Conservation (phyloP, 2,797 vertebrate genomes). For the Myotis daubentonii region DNA sequence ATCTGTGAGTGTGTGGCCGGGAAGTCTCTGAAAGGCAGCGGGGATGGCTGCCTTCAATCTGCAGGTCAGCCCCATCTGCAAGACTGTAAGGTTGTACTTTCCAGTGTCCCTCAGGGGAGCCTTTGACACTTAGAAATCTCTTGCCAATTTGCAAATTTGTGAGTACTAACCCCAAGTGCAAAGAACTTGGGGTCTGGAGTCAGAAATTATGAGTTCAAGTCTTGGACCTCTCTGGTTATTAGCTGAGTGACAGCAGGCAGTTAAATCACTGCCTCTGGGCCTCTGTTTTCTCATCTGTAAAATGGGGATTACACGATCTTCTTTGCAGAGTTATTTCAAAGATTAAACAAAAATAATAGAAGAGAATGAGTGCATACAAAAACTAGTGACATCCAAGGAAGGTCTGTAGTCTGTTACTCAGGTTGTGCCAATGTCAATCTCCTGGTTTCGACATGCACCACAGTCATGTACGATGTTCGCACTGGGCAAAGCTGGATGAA, state of each 20-base stretch:
- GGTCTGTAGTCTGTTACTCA: neutral
- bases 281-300: slow-evolving; percentile 23
- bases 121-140: neutral
- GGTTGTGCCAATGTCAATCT: accelerated
- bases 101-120: neutral
- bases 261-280: neutral
- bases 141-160: neutral
- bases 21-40: neutral
- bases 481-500: neutral
- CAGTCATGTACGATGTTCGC: no score
- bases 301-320: neutral
- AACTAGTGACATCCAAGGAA: neutral
- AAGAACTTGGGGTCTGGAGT: neutral
- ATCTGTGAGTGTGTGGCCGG: neutral
- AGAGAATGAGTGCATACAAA: neutral
- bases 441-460: neutral
- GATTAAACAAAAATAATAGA: neutral
- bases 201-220: neutral
- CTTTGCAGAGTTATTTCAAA: neutral
- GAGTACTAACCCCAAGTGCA: neutral
- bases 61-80: neutral
- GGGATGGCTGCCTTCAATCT: neutral
- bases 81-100: neutral
- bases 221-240: neutral
- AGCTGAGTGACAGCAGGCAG: neutral